These are phyloP conservation scores for Phyllotis vaccarum DNA, from an alignment of 2,797 vertebrate genomes.

Conservation along the genomic window DNA sequence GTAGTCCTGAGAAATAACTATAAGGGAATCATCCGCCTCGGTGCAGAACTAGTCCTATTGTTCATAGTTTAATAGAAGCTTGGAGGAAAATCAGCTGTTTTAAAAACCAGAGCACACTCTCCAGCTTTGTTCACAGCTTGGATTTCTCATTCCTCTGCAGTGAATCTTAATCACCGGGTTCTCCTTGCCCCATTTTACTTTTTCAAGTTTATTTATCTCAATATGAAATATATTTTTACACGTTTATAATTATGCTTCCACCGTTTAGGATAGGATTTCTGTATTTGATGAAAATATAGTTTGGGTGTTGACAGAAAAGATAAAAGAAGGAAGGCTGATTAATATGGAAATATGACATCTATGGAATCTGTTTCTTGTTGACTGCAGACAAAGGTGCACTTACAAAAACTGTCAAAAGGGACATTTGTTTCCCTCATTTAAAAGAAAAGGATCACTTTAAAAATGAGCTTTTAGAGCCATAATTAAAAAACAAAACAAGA, in stretches of 20 bases:
- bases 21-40: not conserved
- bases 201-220: constrained; percentile 77
- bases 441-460: not conserved
- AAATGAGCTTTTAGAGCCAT: constrained; percentile 47
- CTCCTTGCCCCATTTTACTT: constrained; percentile 69
- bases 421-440: not conserved
- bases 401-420: constrained; percentile 41
- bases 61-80: constrained; percentile 66
- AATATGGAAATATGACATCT: constrained; percentile 64
- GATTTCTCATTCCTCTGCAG: constrained; percentile 79
- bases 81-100: constrained; percentile 71
- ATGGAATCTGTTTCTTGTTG: constrained; percentile 58
- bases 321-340: constrained; percentile 50
- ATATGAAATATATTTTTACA: constrained; percentile 79
- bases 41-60: constrained; percentile 56
- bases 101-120: constrained; percentile 75
- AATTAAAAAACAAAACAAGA: too few species aligned
- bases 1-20: constrained; percentile 55
- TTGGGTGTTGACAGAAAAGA: constrained; percentile 73
- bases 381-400: constrained; percentile 60
- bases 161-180: constrained; percentile 76
- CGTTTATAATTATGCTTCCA: constrained; percentile 75
- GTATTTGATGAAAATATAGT: constrained; percentile 80
- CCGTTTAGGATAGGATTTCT: constrained; percentile 80
- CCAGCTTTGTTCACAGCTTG: constrained; percentile 57